These are phyloP conservation scores for Pedicia rivosa DNA, from an alignment of 2,888 invertebrate genomes.

Conservation along the genomic window DNA sequence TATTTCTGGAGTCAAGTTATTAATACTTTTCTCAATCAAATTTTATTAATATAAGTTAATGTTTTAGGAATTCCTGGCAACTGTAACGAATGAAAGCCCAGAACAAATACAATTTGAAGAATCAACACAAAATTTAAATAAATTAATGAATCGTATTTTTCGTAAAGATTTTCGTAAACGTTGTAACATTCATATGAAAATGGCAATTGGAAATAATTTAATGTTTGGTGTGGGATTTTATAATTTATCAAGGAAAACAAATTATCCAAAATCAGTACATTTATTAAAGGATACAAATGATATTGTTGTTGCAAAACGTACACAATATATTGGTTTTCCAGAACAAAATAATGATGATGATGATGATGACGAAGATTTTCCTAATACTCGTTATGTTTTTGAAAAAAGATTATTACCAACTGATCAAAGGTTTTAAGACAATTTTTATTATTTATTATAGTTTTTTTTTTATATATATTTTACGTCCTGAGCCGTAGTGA, in stretches of 20 bases:
- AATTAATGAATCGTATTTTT: conserved; percentile 36
- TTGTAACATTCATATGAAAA: conserved; percentile 39
- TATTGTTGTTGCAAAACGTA: conserved; percentile 28
- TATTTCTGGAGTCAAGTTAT: too few species aligned
- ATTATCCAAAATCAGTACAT: conserved; percentile 30
- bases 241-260: conserved; percentile 26
- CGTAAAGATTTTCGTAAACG: conserved; percentile 46
- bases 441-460: too few species aligned
- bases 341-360: conserved; percentile 22
- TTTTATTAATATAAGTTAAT: too few species aligned
- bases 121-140: conserved; percentile 28
- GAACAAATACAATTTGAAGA: conserved; percentile 31
- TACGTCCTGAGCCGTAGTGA: too few species aligned
- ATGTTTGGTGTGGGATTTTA: conserved; percentile 46
- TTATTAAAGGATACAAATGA: conserved; percentile 36
- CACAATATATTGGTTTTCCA: too few species aligned
- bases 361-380: conserved; percentile 24
- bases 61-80: conserved; percentile 22
- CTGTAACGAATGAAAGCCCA: conserved; percentile 30
- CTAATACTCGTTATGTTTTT: too few species aligned
- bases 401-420: too few species aligned
- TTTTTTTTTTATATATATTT: too few species aligned
- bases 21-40: too few species aligned
- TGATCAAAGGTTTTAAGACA: too few species aligned
- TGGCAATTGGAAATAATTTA: conserved; percentile 40